Base-by-base conservation (phyloP, 1,140 invertebrate genomes). In the Eufriesea mexicana region DNA sequence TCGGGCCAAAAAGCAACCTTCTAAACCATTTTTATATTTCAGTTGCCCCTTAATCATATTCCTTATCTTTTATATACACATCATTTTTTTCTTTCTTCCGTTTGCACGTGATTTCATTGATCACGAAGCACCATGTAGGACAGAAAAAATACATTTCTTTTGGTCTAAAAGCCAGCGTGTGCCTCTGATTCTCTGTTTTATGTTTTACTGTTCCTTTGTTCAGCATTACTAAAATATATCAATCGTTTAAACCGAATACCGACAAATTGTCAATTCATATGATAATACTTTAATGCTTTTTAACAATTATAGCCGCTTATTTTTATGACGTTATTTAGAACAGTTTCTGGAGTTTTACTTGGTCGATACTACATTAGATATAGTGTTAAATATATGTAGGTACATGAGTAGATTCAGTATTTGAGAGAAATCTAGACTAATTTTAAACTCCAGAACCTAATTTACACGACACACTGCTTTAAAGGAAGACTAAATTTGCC, bases 41-140 rank as follows among this genome's bases (percentile, higher is more conserved):
- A 47, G 0, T 67, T 55, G 5, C 12, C 47, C 59, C 0, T 10
- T 54, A 35, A 25, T 23, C 20, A 14, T 20, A 10, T 74, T 45
- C n/a, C 5, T 42, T 28, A 18, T 47, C 12, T 54, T 78, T 73
- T 74, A 80, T 80, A 2, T 73, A 80, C 78, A 80, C 78, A 80
- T 18, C 16, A 54, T 73, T 35, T 25, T 49, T 5, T 68, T 66
- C 23, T n/a, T 25, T 49, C 23, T 35, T 25, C 18, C 10, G 6
- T 49, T 55, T n/a, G 6, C 8, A 16, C 70, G 28, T 55, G 28
- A 55, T 42, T 67, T 55, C 8, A 20, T 55, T 23, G 18, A 70
- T 49, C 51, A 42, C 20, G 5, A 14, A 5, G 10, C 49, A 51
- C 25, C n/a, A 35, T 16, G 18, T 14, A 20, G 14, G 49, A 45